Evolutionary conservation across 2,888 invertebrate species (phyloP), one percentile per base, ranked within the genome.

Genomic region (Drosophila kuntzei): DNA sequence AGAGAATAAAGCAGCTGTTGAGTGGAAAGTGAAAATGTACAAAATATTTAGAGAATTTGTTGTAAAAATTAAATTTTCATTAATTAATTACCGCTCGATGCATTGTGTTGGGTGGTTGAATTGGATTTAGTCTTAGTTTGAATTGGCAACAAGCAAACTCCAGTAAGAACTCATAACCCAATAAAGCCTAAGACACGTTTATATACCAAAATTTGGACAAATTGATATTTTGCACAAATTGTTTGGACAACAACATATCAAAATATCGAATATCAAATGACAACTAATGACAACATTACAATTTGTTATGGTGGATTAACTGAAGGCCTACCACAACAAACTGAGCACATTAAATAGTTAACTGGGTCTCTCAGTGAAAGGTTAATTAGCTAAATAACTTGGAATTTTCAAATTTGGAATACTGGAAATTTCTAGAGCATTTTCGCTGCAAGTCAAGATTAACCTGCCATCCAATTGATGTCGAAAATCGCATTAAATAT

Each of bases 61-160:
- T 6, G 14, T 3, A 18, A 5, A 46, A 16, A 12, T 3, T 12
- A 29, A 44, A 14, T 18, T 5, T 2, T 5, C n/a, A n/a, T n/a
- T n/a, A n/a, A n/a, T 37, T 5, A 46, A 71, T 76, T 43, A 88
- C 85, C 49, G 57, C 67, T 70, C 81, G 62, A 29, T 77, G 62
- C 85, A 85, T 85, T 44, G 77, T 79, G 67, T 50, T 18, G 25
- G 50, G 3, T 47, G 41, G 41, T 65, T 61, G 66, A 62, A 75
- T 79, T 75, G 79, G 84, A 79, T 88, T 71, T 80, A 76, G 81
- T 82, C 88, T 89, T 86, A 84, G 62, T 89, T 87, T 85, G 83
- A 87, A 85, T 87, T 80, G 70, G 74, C 70, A 49, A 22, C 43
- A 18, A 69, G 65, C 61, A 47, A 89, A 89, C 80, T 76, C 89